phyloP scores from a whole-genome alignment of 2,888 invertebrate genomes.

The Temnothorax rugatulus region DNA sequence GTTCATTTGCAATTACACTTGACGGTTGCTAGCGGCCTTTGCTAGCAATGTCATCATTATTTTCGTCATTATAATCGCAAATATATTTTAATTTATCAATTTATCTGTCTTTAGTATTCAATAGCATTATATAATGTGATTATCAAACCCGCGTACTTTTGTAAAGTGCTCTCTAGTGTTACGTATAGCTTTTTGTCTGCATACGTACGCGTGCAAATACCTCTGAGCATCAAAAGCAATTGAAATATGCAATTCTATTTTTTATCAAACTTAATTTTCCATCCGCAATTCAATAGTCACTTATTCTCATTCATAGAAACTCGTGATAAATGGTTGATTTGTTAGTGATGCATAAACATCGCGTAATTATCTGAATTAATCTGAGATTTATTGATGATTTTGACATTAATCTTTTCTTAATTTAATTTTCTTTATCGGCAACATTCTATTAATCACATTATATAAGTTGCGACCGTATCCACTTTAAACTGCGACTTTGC shows the following conservation, averaged over 20 bases:
- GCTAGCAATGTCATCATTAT: not conserved
- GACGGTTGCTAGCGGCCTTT: not conserved
- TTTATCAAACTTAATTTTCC: not conserved
- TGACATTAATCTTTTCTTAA: not conserved
- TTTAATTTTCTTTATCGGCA: not conserved
- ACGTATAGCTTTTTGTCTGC: not conserved
- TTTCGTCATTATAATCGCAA: not conserved
- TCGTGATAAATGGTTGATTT: not conserved
- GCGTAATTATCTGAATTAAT: conserved; percentile 12
- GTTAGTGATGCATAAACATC: not conserved
- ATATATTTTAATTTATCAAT: not conserved
- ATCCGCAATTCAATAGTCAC: not conserved
- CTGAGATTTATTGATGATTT: conserved; percentile 1
- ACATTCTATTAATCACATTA: not conserved
- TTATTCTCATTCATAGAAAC: not conserved
- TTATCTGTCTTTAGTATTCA: not conserved
- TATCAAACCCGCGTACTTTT: not conserved
- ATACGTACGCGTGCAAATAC: not conserved
- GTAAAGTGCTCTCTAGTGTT: not conserved
- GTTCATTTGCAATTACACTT: no score
- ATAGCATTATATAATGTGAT: not conserved
- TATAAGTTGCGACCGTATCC: not conserved
- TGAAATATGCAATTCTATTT: not conserved
- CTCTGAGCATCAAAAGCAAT: not conserved
- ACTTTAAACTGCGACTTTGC: not conserved